Evolutionary conservation across 2,888 invertebrate genomes (phyloP).

Genomic region (Parnassius smintheus): DNA sequence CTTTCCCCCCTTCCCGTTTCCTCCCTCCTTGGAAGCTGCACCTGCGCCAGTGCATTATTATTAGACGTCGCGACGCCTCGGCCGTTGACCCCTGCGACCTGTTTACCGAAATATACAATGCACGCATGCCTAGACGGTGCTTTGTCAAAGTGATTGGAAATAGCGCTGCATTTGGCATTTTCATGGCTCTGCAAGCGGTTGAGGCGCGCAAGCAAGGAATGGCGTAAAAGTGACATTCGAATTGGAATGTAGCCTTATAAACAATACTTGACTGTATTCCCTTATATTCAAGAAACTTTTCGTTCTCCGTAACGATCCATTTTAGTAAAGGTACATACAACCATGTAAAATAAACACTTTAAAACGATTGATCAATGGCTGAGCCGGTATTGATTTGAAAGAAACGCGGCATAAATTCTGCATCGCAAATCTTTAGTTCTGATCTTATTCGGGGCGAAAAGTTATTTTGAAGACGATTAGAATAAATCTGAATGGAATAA

Average conservation of each 20-base stretch:
- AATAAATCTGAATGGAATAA: too few species aligned
- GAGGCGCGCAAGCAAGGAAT: slow-evolving; percentile 9
- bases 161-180: slow-evolving; percentile 24
- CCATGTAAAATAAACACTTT: too few species aligned
- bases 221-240: slow-evolving; percentile 3
- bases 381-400: too few species aligned
- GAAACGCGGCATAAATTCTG: too few species aligned
- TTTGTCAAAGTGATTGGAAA: slow-evolving; percentile 24
- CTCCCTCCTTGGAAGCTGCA: slow-evolving; percentile 43
- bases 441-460: too few species aligned
- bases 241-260: slow-evolving; percentile 1
- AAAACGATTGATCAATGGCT: too few species aligned
- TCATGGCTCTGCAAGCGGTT: slow-evolving; percentile 5
- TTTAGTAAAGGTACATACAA: too few species aligned
- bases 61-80: slow-evolving; percentile 73
- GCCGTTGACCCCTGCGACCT: slow-evolving; percentile 73
- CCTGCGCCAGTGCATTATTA: slow-evolving; percentile 70
- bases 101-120: slow-evolving; percentile 73
- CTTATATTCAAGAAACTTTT: too few species aligned
- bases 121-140: slow-evolving; percentile 31
- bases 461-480: too few species aligned
- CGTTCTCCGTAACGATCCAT: too few species aligned
- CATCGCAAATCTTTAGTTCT: too few species aligned
- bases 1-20: slow-evolving; percentile 27
- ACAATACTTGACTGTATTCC: background rate